Evolutionary conservation across 92 coral and sea anemone species (phyloP), one percentile per base, ranked within the genome.

Genomic region (Diadumene lineata): DNA sequence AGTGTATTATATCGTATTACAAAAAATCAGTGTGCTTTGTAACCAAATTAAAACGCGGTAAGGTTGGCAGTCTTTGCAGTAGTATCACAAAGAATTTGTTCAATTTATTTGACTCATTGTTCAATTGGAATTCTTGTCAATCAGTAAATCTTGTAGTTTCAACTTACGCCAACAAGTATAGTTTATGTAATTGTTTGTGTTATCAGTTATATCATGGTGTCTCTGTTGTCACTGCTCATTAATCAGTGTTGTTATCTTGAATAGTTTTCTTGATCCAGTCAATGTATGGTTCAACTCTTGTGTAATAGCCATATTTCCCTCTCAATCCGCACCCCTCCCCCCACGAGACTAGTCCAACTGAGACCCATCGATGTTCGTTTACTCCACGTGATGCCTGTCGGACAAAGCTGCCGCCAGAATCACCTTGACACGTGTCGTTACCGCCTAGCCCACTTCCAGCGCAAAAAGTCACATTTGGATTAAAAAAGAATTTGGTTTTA

Each of bases 341-440:
- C 98, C 98, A 93, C 77, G 96, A 90, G 7, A 81, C 90, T 11
- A 93, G 46, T 0, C 98, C 98, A 44, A 83, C 71, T 30, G 88
- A 86, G 48, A 74, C 75, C 96, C 96, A 93, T 16, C 89, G 65
- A 51, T 73, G 56, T 33, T 19, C 31, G 18, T 87, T 85, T 23
- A 13, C 58, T 3, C 74, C 72, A 15, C 79, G 72, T 62, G 13
- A 51, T 25, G 57, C 84, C 17, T 82, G 64, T 7, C 87, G 70
- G 21, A 82, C 70, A 31, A 86, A 86, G 16, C 89, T 85, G 13
- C 92, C 87, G 27, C 96, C 89, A 56, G 80, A 67, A 69, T 90
- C 96, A 1, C 92, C 96, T 0, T 23, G 2, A 43, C 96, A 90
- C 21, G 89, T 81, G 66, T 83, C 92, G 43, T 87, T 90, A 55